Percentiles rank a stretch among this genome's conserved stretches.
Conservation (phyloP, 1,140 invertebrate species). For the Caenorhabditis brenneri region DNA sequence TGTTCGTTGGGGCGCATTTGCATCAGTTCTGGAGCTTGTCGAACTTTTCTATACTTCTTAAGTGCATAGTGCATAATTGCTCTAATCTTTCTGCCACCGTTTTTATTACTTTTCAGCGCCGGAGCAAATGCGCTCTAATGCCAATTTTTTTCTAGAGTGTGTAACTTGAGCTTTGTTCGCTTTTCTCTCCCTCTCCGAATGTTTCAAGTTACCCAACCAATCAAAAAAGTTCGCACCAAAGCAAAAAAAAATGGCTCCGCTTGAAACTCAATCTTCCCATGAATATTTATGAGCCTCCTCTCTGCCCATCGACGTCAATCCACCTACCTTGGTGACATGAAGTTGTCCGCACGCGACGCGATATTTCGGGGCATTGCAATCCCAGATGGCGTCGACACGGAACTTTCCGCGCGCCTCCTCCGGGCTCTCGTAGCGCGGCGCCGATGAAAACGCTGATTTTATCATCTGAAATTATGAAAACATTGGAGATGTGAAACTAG, state of each 20-base stretch:
- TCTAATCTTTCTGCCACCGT: too few relatives aligned
- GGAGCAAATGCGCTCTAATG: too few relatives aligned
- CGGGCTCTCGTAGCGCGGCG: slow-evolving; percentile 28
- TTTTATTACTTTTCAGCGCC: too few relatives aligned
- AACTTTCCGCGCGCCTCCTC: background rate
- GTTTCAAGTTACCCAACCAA: too few relatives aligned
- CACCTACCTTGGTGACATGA: slow-evolving; percentile 63
- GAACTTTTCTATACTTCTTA: too few relatives aligned
- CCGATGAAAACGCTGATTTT: background rate
- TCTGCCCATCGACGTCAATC: background rate
- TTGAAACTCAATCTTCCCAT: background rate
- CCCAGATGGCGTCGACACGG: slow-evolving; percentile 64
- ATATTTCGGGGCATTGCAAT: slow-evolving; percentile 64
- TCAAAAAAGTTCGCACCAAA: too few relatives aligned
- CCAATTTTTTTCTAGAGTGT: background rate
- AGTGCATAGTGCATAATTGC: too few relatives aligned
- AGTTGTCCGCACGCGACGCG: slow-evolving; percentile 64
- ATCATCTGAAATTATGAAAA: background rate
- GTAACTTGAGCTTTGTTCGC: background rate
- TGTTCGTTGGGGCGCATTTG: too few relatives aligned
- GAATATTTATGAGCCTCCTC: background rate
- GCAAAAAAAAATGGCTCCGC: too few relatives aligned
- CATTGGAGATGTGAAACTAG: background rate
- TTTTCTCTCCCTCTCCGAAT: too few relatives aligned
- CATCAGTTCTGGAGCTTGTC: too few relatives aligned